Conservation (phyloP, 2,888 invertebrate genomes). For the Schrankia costaestrigalis region DNA sequence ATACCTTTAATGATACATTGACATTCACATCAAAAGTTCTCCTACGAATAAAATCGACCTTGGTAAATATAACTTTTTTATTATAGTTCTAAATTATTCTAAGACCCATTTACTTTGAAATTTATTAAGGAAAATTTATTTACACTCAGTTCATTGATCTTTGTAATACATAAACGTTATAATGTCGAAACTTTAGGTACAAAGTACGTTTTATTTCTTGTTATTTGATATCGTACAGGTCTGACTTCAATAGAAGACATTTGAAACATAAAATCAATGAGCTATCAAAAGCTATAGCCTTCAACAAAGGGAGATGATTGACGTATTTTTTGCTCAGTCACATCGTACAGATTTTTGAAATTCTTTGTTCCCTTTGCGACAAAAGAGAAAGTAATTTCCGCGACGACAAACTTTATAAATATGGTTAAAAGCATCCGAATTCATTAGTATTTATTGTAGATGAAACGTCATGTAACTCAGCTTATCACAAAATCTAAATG, state of each 20-base stretch:
- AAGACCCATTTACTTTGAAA: no score
- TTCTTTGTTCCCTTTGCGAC: constrained; percentile 40
- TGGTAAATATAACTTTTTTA: constrained; percentile 11
- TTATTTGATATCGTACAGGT: constrained; percentile 5
- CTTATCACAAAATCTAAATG: no score
- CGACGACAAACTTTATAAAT: no score
- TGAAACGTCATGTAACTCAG: no score
- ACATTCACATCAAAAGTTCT: constrained; percentile 12
- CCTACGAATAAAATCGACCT: constrained; percentile 7
- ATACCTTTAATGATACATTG: constrained; percentile 20
- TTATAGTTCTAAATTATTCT: no score
- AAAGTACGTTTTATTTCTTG: no score
- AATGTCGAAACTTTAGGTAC: no score
- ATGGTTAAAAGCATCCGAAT: no score
- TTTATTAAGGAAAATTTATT: background rate
- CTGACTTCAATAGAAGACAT: constrained; percentile 17
- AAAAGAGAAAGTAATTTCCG: constrained; percentile 52
- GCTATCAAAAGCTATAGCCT: no score
- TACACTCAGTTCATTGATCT: background rate
- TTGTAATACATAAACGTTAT: no score
- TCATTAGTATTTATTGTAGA: no score
- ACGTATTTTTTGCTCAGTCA: constrained; percentile 44
- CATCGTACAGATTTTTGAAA: constrained; percentile 42
- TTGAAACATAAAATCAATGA: constrained; percentile 20
- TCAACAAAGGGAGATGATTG: constrained; percentile 47